A percentile compares a stretch with the other conserved stretches of the same genome.
Evolutionary conservation across 2,797 vertebrate species (phyloP).

Genomic region (Luscinia luscinia): DNA sequence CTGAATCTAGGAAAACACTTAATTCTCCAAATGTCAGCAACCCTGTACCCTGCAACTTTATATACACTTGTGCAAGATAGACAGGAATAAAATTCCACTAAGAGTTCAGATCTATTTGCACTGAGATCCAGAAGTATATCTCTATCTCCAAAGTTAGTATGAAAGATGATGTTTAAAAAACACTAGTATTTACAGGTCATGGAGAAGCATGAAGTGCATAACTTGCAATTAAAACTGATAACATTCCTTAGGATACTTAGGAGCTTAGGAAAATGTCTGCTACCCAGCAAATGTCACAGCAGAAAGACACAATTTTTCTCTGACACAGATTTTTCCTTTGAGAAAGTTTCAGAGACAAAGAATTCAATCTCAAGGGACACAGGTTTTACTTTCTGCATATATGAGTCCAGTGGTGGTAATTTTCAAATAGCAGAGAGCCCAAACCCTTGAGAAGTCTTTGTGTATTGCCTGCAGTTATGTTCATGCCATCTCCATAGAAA

Average conservation of each 20-base stretch:
- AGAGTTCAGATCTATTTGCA: neutral
- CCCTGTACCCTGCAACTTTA: neutral
- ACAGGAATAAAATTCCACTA: neutral
- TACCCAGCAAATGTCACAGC: neutral
- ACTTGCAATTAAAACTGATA: neutral
- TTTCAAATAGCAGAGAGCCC: neutral
- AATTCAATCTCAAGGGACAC: neutral
- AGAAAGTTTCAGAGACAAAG: neutral
- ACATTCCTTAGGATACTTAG: neutral
- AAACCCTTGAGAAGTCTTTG: neutral
- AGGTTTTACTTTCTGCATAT: neutral
- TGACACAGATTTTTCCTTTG: neutral
- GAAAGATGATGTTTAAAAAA: neutral
- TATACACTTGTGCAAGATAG: neutral
- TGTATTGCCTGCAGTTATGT: accelerated
- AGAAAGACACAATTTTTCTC: neutral
- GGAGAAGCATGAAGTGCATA: accelerated
- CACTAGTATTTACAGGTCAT: neutral
- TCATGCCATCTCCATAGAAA: neutral
- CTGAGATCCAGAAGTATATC: neutral
- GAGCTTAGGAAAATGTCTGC: neutral
- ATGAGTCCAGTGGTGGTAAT: accelerated
- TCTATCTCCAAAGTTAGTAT: neutral
- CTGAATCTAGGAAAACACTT: neutral
- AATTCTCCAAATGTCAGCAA: neutral